Conservation (phyloP, 2,113 vertebrate species). For the Pygoscelis antarcticus region DNA sequence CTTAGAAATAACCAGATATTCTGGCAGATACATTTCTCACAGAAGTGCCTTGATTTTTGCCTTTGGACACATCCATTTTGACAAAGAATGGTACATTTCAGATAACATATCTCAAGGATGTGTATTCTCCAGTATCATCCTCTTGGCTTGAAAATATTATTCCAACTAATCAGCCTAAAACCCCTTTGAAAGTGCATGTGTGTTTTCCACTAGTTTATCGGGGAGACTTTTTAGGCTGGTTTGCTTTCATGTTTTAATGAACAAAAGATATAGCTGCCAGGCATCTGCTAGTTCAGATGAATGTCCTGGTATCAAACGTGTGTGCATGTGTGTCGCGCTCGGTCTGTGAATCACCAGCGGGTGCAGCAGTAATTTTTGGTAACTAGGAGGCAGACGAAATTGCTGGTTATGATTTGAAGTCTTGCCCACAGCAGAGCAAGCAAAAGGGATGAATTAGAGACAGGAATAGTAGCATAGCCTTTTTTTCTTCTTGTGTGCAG, state of each 20-base stretch:
- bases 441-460: slow-evolving; percentile 72
- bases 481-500: slow-evolving; percentile 50
- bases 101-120: neutral
- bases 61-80: neutral
- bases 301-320: neutral
- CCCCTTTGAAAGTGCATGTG: neutral
- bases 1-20: neutral
- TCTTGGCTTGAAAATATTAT: neutral
- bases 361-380: slow-evolving; percentile 62
- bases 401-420: slow-evolving; percentile 72
- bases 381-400: slow-evolving; percentile 68
- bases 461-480: slow-evolving; percentile 69
- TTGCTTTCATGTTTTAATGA: neutral
- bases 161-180: neutral
- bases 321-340: neutral
- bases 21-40: neutral
- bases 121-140: neutral
- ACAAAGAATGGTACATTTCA: neutral
- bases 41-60: neutral
- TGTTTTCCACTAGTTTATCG: neutral
- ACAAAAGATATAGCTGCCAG: neutral
- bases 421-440: slow-evolving; percentile 61
- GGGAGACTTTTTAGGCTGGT: neutral
- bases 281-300: neutral
- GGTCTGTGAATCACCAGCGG: slow-evolving; percentile 51